Conservation (phyloP, 35 echinoderm and acorn worm species). For the Nesometra sesokonis region DNA sequence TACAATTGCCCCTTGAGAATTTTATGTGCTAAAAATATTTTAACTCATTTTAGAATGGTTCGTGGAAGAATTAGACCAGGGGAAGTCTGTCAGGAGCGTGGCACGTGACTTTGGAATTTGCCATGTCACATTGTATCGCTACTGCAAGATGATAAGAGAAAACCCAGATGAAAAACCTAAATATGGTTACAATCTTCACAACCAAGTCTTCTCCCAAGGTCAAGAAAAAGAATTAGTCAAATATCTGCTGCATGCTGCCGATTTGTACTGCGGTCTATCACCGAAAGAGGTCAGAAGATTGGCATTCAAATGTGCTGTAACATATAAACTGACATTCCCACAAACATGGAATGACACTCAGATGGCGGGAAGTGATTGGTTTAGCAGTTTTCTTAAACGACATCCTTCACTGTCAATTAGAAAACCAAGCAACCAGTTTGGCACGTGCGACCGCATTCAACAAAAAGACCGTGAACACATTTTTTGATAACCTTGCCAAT, state of each 20-base stretch:
- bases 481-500: background rate
- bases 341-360: background rate
- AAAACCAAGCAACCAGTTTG: slow-evolving; percentile 13
- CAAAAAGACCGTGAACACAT: background rate
- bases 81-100: slow-evolving; percentile 11
- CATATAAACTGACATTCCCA: background rate
- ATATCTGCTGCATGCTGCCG: background rate
- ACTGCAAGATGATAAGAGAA: background rate
- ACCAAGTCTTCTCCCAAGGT: background rate
- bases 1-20: too few relatives aligned
- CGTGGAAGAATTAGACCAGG: background rate
- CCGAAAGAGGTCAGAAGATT: background rate
- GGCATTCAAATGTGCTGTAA: slow-evolving; percentile 4
- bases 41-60: slow-evolving; percentile 9
- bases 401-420: background rate
- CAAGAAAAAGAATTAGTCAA: slow-evolving; percentile 1
- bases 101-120: slow-evolving; percentile 11
- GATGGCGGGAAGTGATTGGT: slow-evolving; percentile 13
- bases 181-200: slow-evolving; percentile 1
- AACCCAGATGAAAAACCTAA: background rate
- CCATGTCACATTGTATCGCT: slow-evolving; percentile 1
- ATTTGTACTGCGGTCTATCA: background rate
- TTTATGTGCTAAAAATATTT: background rate
- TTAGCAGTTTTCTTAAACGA: slow-evolving; percentile 1
- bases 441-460: slow-evolving; percentile 2